Conservation (phyloP, 2,888 invertebrate genomes). For the Frankliniella intonsa region DNA sequence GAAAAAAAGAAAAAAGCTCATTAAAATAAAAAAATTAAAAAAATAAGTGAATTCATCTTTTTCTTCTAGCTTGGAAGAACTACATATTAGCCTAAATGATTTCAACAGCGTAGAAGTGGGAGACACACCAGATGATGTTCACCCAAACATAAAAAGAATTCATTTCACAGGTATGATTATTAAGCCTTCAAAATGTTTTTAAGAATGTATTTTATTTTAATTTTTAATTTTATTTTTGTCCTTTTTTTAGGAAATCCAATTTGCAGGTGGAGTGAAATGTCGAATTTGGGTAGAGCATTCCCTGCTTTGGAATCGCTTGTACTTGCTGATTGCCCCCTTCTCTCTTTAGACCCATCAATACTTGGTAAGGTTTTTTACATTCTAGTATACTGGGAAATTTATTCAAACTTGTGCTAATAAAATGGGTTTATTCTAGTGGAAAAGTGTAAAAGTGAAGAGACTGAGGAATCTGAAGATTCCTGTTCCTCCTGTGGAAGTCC, state of each 20-base stretch:
- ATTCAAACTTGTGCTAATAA: not conserved
- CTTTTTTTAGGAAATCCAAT: constrained; percentile 72
- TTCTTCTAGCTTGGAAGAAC: constrained; percentile 66
- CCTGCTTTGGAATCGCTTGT: constrained; percentile 80
- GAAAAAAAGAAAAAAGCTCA: too few relatives aligned
- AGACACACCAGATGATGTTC: constrained; percentile 49
- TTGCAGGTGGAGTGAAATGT: constrained; percentile 77
- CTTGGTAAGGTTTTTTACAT: not conserved
- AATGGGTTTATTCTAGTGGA: not conserved
- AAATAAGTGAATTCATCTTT: constrained; percentile 11
- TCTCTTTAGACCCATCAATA: constrained; percentile 48
- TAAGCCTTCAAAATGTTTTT: not conserved
- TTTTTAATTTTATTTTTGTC: constrained; percentile 18
- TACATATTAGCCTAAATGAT: constrained; percentile 88
- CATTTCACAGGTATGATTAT: constrained; percentile 75
- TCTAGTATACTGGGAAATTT: not conserved
- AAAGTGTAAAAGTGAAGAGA: not conserved
- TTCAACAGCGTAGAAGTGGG: constrained; percentile 71
- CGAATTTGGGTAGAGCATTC: constrained; percentile 77
- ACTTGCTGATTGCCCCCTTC: constrained; percentile 78
- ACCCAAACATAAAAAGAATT: constrained; percentile 67
- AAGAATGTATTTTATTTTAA: not conserved
- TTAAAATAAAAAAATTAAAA: constrained; percentile 27
- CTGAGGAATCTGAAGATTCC: constrained; percentile 13
- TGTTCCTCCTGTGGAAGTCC: not conserved